Percentiles rank a stretch among this genome's conserved stretches.
These are phyloP conservation scores for Hippocampus barbouri DNA, from an alignment of 2,113 vertebrate species.

Conservation along the genomic window DNA sequence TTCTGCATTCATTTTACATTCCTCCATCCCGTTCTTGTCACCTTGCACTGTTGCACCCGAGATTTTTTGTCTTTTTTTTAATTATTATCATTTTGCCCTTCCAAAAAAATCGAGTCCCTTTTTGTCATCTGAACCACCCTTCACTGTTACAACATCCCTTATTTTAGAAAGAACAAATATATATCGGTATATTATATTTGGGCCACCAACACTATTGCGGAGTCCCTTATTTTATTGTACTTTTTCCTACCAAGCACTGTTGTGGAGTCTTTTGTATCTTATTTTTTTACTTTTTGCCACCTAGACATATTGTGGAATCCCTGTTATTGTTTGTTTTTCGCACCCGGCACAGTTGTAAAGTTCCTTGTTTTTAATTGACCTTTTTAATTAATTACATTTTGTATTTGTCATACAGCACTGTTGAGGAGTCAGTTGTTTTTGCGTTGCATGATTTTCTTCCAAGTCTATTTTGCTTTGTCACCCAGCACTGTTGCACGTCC, in stretches of 20 bases:
- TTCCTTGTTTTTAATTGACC: not conserved
- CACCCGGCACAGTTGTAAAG: not conserved
- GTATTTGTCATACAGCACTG: constrained; percentile 69
- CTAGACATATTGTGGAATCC: not conserved
- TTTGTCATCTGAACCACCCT: too few relatives aligned
- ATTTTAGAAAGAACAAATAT: not conserved
- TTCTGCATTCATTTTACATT: not conserved
- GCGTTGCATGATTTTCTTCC: not conserved
- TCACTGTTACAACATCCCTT: not conserved
- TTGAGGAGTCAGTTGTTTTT: constrained; percentile 37
- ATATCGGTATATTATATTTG: not conserved
- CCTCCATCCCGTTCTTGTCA: not conserved
- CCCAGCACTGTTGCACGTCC: constrained; percentile 67
- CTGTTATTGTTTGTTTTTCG: not conserved
- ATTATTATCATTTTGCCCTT: not conserved
- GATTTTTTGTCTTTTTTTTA: not conserved
- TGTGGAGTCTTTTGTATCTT: not conserved
- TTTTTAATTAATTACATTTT: not conserved
- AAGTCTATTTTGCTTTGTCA: constrained; percentile 55
- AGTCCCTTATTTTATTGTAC: not conserved
- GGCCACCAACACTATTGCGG: not conserved
- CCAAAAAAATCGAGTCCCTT: too few relatives aligned
- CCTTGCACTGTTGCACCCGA: not conserved
- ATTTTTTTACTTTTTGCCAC: not conserved
- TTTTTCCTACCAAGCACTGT: not conserved